Conservation (phyloP, 1,140 invertebrate species). For the Aradophagus sp. region DNA sequence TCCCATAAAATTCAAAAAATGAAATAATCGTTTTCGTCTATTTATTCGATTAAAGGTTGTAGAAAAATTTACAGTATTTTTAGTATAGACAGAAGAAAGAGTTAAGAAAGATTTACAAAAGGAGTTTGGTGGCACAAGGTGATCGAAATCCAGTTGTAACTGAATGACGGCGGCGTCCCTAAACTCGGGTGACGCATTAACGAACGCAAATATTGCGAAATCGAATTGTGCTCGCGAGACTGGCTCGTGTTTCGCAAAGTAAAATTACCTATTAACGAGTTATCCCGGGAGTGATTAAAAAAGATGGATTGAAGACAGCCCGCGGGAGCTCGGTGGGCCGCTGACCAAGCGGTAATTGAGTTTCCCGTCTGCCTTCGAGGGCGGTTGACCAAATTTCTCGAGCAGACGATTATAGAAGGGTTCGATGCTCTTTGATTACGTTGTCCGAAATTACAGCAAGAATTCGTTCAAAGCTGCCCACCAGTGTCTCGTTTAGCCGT, state of each 20-base stretch:
- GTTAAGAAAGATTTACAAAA: no score
- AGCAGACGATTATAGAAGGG: conserved; percentile 71
- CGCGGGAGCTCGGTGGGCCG: conserved; percentile 58
- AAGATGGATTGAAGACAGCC: conserved; percentile 65
- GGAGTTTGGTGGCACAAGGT: no score
- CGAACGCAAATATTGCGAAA: no score
- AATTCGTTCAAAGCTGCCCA: conserved; percentile 32
- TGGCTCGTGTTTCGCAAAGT: conserved; percentile 9
- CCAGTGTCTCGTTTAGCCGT: conserved; percentile 8
- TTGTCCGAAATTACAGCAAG: conserved; percentile 52
- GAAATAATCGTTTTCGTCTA: no score
- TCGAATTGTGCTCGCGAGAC: no score
- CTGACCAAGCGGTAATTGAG: conserved; percentile 69
- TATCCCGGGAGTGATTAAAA: conserved; percentile 65
- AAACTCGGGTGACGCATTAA: no score
- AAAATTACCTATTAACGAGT: conserved; percentile 65
- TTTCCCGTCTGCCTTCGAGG: conserved; percentile 65
- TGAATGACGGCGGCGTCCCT: no score
- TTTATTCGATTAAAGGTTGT: no score
- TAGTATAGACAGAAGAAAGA: no score
- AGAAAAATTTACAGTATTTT: no score
- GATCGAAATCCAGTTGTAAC: no score
- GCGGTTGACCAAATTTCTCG: conserved; percentile 70
- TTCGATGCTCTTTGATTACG: conserved; percentile 60
- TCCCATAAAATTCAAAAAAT: no score